These are phyloP conservation scores for Accipiter cooperii DNA, from an alignment of 2,113 vertebrate species.

Conservation along the genomic window DNA sequence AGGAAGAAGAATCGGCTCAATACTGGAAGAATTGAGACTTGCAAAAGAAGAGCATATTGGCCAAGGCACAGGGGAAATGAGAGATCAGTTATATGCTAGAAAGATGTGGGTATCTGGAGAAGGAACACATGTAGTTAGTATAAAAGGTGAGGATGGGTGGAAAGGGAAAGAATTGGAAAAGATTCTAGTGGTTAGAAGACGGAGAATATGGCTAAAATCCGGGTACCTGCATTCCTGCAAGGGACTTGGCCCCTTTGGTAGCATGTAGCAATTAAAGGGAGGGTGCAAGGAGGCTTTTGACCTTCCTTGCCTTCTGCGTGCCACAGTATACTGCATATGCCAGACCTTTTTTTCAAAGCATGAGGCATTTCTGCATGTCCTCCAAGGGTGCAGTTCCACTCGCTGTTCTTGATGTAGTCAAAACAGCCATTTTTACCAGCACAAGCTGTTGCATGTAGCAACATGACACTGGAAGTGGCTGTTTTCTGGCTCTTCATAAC, in stretches of 20 bases:
- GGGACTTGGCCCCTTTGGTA: neutral
- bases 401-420: neutral
- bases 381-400: neutral
- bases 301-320: neutral
- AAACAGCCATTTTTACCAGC: neutral
- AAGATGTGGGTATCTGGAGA: neutral
- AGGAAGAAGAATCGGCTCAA: neutral
- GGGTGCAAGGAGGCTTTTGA: neutral
- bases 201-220: neutral
- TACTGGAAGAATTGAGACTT: neutral
- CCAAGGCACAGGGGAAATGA: neutral
- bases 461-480: rapidly evolving
- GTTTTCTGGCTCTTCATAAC: rapidly evolving
- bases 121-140: neutral
- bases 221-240: neutral
- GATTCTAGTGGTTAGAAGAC: neutral
- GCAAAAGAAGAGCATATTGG: neutral
- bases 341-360: neutral
- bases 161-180: neutral
- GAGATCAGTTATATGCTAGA: neutral
- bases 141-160: neutral
- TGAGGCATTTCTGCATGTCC: neutral
- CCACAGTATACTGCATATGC: rapidly evolving
- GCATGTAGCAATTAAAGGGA: neutral
- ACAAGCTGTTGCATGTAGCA: neutral